Evolutionary conservation across 2,113 vertebrate species (phyloP).

Genomic region (Phalacrocorax aristotelis): DNA sequence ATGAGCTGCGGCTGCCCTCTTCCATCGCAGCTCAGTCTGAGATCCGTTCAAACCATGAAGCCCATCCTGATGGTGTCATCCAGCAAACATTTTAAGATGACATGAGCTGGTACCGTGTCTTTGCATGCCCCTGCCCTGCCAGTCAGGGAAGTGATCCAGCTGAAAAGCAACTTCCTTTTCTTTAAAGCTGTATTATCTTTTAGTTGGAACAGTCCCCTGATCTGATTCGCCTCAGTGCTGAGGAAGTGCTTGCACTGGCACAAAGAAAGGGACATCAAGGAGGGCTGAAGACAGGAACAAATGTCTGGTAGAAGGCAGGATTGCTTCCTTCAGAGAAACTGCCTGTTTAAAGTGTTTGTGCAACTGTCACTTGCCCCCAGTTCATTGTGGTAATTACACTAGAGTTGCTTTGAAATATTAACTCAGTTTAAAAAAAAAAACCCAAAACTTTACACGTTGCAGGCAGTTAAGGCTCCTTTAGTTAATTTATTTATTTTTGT

Average conservation of each 20-base stretch:
- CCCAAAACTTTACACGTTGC: neutral
- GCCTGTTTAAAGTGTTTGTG: neutral
- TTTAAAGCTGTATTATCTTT: neutral
- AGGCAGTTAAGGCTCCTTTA: neutral
- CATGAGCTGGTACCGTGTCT: neutral
- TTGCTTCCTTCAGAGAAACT: neutral
- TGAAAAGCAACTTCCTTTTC: neutral
- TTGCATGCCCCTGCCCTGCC: fast-evolving
- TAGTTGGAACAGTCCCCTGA: neutral
- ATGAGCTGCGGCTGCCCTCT: neutral
- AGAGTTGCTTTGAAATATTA: neutral
- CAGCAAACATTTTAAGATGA: neutral
- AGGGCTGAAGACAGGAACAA: neutral
- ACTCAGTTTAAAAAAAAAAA: neutral
- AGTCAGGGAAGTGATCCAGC: neutral
- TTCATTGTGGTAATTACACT: neutral
- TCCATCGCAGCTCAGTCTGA: neutral
- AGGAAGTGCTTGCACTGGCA: neutral
- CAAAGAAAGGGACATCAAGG: neutral
- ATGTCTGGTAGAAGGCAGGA: neutral
- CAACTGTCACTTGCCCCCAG: neutral
- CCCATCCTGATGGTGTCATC: neutral
- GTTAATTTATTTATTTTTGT: neutral
- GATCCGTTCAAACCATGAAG: neutral
- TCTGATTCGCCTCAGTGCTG: neutral